Percentiles rank a stretch among this genome's conserved stretches.
These are phyloP conservation scores for Copidosoma aretas DNA, from an alignment of 2,888 invertebrate genomes.

Conservation along the genomic window DNA sequence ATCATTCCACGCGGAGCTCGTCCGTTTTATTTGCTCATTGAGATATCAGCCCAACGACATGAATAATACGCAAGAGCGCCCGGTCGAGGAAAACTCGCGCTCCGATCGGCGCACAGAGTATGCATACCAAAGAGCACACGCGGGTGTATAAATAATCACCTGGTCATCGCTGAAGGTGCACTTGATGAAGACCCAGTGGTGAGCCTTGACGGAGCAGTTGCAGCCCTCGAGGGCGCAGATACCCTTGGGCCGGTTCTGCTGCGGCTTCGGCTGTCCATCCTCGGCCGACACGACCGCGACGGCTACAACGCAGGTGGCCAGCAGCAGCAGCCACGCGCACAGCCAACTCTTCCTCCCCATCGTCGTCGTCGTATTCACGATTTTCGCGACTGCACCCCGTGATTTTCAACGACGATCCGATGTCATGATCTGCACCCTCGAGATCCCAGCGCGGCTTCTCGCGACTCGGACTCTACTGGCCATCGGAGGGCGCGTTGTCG, in stretches of 20 bases:
- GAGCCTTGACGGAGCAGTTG: conserved; percentile 67
- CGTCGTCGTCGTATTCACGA: neutral
- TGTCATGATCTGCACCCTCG: neutral
- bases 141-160: conserved; percentile 60
- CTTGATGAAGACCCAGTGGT: conserved; percentile 71
- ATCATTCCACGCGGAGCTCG: no score
- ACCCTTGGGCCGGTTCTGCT: conserved; percentile 46
- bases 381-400: neutral
- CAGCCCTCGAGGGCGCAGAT: conserved; percentile 70
- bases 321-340: neutral
- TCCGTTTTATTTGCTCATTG: no score
- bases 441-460: neutral
- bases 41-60: neutral
- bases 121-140: neutral
- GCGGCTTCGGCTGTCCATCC: neutral
- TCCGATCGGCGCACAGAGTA: no score
- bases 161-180: conserved; percentile 69
- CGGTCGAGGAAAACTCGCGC: no score
- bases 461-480: neutral
- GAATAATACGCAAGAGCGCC: neutral
- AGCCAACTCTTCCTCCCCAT: neutral
- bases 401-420: neutral
- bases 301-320: neutral
- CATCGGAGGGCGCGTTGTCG: no score
- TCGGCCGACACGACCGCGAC: neutral